Evolutionary conservation across 2,797 vertebrate genomes (phyloP).

Genomic region (Acipenser ruthenus): DNA sequence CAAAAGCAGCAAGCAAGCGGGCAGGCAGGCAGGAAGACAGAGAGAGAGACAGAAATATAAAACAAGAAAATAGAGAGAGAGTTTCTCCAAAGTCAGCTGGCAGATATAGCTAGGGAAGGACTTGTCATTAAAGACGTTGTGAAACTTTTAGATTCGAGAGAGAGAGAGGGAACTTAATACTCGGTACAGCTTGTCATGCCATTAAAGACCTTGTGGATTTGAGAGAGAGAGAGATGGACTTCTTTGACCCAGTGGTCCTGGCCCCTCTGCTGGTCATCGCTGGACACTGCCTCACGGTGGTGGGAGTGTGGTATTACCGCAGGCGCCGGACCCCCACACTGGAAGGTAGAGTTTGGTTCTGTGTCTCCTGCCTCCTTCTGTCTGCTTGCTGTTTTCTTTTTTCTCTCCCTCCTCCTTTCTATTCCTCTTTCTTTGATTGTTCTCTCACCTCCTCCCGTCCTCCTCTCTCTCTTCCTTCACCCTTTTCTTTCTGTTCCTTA

Average conservation of each 20-base stretch:
- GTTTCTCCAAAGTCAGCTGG: not conserved
- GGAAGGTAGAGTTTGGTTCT: not conserved
- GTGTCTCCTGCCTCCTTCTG: too few relatives aligned
- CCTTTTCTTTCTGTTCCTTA: too few relatives aligned
- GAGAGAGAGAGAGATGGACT: constrained; percentile 33
- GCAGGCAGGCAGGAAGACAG: constrained; percentile 3
- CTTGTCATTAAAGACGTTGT: too few relatives aligned
- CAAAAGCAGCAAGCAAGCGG: too few relatives aligned
- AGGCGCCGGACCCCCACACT: constrained; percentile 19
- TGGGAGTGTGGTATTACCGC: constrained; percentile 56
- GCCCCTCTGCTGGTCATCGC: constrained; percentile 49
- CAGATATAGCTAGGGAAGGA: not conserved
- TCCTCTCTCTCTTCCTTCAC: too few relatives aligned
- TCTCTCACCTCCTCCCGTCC: too few relatives aligned
- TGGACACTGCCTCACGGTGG: constrained; percentile 51
- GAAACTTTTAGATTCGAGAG: not conserved
- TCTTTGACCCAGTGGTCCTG: constrained; percentile 41
- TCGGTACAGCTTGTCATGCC: too few relatives aligned
- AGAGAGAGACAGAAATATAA: constrained; percentile 7
- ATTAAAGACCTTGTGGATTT: not conserved
- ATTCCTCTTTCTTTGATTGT: too few relatives aligned
- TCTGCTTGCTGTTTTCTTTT: constrained; percentile 34
- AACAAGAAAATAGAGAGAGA: not conserved
- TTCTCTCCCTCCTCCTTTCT: constrained; percentile 30
- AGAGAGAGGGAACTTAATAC: not conserved